Evolutionary conservation across 2,888 invertebrate species (phyloP).

Genomic region (Zelleria hepariella): DNA sequence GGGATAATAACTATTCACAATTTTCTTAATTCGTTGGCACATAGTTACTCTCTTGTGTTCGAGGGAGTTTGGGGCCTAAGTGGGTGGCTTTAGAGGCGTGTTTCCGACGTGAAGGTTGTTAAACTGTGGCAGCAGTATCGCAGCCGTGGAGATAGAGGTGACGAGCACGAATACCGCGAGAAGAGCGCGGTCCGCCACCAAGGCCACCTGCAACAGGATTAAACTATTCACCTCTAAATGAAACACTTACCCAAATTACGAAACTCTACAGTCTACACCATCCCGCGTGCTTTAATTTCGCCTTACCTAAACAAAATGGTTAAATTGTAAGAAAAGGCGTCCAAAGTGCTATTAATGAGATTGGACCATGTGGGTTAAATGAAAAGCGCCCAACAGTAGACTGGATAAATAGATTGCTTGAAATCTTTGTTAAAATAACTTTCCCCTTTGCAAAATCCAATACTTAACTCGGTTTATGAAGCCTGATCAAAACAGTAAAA

Average conservation of each 20-base stretch:
- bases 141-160: conserved; percentile 83
- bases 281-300: too few species aligned
- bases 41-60: conserved; percentile 10
- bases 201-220: conserved; percentile 69
- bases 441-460: background rate
- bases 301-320: too few species aligned
- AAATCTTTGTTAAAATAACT: background rate
- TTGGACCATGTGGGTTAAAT: too few species aligned
- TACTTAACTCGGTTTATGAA: background rate
- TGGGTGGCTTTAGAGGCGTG: conserved; percentile 58
- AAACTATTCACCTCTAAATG: background rate
- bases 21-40: conserved; percentile 24
- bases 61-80: conserved; percentile 27
- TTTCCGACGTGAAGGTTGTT: conserved; percentile 64
- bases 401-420: too few species aligned
- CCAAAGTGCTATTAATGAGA: too few species aligned
- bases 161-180: conserved; percentile 83
- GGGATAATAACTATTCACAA: background rate
- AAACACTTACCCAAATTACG: too few species aligned
- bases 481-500: background rate
- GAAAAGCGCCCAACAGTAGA: too few species aligned
- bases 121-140: conserved; percentile 80
- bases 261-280: too few species aligned
- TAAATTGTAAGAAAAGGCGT: too few species aligned
- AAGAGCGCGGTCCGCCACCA: conserved; percentile 85